A percentile compares a stretch with the other conserved stretches of the same genome.
These are phyloP conservation scores for Cherax destructor DNA, from an alignment of 1,140 invertebrate species.

Conservation along the genomic window DNA sequence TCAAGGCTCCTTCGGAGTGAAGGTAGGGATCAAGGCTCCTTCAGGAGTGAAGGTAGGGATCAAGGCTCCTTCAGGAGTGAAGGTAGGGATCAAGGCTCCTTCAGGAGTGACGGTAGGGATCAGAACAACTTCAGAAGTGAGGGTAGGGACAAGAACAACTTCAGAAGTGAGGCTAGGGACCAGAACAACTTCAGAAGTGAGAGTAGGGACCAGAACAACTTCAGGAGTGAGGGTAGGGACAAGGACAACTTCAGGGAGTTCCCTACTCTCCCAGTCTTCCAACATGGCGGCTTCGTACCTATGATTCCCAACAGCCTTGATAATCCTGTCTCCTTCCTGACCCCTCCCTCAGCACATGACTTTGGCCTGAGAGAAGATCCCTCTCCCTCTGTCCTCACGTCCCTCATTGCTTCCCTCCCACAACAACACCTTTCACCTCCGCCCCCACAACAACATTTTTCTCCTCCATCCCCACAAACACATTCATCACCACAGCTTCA, in stretches of 20 bases:
- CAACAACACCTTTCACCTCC: background rate
- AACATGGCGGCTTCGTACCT: slow-evolving; percentile 7
- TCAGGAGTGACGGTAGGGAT: no score
- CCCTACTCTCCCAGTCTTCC: background rate
- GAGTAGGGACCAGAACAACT: no score
- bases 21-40: no score
- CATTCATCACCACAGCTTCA: background rate
- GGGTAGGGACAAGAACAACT: no score
- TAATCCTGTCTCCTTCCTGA: background rate
- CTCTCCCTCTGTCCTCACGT: slow-evolving; percentile 4
- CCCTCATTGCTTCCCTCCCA: background rate
- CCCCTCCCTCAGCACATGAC: background rate
- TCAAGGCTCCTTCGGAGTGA: no score
- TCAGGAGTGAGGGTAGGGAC: background rate
- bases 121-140: background rate
- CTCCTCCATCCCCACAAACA: background rate
- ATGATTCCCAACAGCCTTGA: background rate
- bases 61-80: no score
- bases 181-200: no score
- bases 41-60: no score
- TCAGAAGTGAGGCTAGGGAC: background rate
- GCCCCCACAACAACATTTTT: no score
- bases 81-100: no score
- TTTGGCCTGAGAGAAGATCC: background rate
- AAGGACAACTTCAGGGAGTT: background rate